These are phyloP conservation scores for Gorsachius magnificus DNA, from an alignment of 2,797 vertebrate genomes.

Conservation along the genomic window DNA sequence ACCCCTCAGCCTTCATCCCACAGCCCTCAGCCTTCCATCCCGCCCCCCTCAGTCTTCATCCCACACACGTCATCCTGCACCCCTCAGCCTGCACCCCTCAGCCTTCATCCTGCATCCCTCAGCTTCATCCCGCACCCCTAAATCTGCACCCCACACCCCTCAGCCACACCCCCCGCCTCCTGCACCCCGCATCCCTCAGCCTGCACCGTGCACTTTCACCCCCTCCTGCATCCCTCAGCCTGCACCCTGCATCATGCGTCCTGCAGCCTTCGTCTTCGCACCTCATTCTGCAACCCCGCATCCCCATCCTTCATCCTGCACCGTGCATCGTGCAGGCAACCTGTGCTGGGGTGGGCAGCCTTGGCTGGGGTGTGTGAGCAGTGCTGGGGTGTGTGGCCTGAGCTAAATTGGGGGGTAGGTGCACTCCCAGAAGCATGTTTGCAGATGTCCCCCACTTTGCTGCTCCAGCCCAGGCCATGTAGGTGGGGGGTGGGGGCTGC, in stretches of 20 bases:
- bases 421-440: not conserved
- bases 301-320: not conserved
- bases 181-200: no score
- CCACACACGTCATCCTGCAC: not conserved
- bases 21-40: no score
- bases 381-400: not conserved
- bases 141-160: no score
- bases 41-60: no score
- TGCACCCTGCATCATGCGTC: no score
- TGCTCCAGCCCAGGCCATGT: no score
- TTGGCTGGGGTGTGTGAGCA: not conserved
- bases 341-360: not conserved
- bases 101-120: no score
- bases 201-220: no score
- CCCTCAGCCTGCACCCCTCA: no score
- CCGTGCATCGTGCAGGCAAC: no score
- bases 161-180: no score
- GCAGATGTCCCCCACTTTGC: not conserved
- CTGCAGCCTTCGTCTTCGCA: not conserved
- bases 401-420: not conserved
- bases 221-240: fast-evolving
- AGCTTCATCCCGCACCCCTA: not conserved
- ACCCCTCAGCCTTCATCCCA: not conserved
- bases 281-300: not conserved
- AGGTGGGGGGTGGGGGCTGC: not conserved